phyloP scores from a whole-genome alignment of 1,140 invertebrate species.

The Dysdera silvatica region DNA sequence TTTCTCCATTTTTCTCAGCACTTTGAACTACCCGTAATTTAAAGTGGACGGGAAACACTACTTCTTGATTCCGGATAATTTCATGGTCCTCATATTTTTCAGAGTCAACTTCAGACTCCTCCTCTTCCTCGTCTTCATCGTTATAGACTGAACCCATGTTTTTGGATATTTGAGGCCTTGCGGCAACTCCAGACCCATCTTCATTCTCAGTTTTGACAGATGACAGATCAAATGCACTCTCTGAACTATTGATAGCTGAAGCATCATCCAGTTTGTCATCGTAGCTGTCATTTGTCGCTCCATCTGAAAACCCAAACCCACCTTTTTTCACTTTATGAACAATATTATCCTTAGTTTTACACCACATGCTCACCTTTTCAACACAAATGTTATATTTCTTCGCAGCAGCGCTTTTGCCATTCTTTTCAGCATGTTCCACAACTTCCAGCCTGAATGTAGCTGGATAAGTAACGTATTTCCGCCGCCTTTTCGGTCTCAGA shows the following conservation, averaged over 20 bases:
- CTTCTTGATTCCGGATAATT: slow-evolving; percentile 7
- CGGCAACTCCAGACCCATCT: background rate
- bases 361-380: slow-evolving; percentile 27
- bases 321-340: slow-evolving; percentile 27
- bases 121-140: too few species aligned
- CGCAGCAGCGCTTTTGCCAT: slow-evolving; percentile 22
- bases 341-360: slow-evolving; percentile 27
- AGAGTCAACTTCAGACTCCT: slow-evolving; percentile 11
- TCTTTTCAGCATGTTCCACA: slow-evolving; percentile 21
- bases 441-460: slow-evolving; percentile 22
- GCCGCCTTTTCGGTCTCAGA: slow-evolving; percentile 1
- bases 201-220: background rate
- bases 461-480: slow-evolving; percentile 28
- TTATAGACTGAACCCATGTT: slow-evolving; percentile 15
- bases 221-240: background rate
- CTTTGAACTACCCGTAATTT: slow-evolving; percentile 1
- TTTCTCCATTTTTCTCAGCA: slow-evolving; percentile 17
- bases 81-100: slow-evolving; percentile 11
- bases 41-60: slow-evolving; percentile 14
- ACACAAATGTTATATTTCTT: slow-evolving; percentile 27
- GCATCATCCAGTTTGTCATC: slow-evolving; percentile 11
- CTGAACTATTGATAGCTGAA: background rate
- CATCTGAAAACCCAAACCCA: slow-evolving; percentile 6
- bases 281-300: slow-evolving; percentile 1
- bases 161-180: slow-evolving; percentile 13